Evolutionary conservation across 1,140 invertebrate species (phyloP).

Genomic region (Sitodiplosis mosellana): DNA sequence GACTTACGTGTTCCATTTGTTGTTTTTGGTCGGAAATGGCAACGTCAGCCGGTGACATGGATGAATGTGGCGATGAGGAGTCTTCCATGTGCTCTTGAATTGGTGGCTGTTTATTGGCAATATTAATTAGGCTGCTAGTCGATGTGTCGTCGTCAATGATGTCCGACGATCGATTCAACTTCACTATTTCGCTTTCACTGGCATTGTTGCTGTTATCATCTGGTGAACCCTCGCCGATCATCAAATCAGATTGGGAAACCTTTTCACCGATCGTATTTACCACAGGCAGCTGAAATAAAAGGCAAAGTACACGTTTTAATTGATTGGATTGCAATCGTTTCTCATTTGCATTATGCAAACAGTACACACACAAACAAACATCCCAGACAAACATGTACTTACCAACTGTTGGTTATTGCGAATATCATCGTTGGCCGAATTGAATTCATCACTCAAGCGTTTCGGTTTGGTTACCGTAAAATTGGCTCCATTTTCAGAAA

Average conservation of each 20-base stretch:
- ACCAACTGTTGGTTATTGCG: neutral
- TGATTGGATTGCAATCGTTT: neutral
- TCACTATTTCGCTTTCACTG: neutral
- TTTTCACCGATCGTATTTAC: neutral
- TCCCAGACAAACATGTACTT: neutral
- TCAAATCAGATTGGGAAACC: neutral
- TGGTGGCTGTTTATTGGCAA: neutral
- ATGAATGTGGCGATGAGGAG: neutral
- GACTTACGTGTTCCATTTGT: neutral
- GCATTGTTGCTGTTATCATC: constrained; percentile 9
- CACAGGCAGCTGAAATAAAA: neutral
- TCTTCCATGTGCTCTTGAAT: constrained; percentile 1
- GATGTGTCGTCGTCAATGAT: neutral
- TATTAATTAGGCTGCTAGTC: neutral
- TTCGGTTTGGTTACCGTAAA: constrained; percentile 15
- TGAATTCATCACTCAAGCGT: constrained; percentile 22
- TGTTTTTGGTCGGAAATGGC: neutral
- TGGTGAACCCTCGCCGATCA: constrained; percentile 2
- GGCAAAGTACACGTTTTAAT: neutral
- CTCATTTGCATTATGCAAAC: neutral
- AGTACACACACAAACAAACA: too few species aligned
- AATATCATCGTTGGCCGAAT: constrained; percentile 8
- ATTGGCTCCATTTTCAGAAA: constrained; percentile 4
- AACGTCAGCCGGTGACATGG: neutral
- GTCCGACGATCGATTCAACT: neutral